These are phyloP conservation scores for Teleiodes luculella DNA, from an alignment of 2,888 invertebrate genomes.

Conservation along the genomic window DNA sequence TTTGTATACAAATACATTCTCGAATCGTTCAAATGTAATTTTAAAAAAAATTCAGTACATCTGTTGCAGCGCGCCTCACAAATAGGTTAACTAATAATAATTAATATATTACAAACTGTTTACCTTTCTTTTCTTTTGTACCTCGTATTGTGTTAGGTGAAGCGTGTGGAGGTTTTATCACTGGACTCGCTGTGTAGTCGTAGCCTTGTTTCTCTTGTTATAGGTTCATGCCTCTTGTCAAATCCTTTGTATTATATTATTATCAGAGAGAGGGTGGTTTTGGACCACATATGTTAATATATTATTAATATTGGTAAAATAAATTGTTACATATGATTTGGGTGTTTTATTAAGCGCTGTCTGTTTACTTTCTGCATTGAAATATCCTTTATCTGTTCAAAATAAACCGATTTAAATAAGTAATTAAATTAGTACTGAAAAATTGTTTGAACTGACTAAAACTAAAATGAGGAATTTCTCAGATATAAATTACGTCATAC, in stretches of 20 bases:
- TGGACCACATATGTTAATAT: conserved; percentile 78
- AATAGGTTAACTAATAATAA: conserved; percentile 9
- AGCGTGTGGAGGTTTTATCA: conserved; percentile 51
- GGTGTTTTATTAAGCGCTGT: conserved; percentile 37
- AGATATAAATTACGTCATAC: too few species aligned
- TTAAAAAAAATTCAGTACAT: not conserved
- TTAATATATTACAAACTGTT: conserved; percentile 11
- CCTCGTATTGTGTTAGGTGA: conserved; percentile 63
- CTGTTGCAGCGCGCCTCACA: not conserved
- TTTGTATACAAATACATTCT: too few species aligned
- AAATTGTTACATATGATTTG: conserved; percentile 74
- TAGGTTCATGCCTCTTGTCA: conserved; percentile 71
- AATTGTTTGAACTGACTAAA: too few species aligned
- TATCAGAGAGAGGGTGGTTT: conserved; percentile 73
- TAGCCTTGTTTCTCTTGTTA: conserved; percentile 72
- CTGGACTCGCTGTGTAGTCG: conserved; percentile 50
- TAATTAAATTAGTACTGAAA: too few species aligned
- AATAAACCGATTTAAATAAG: too few species aligned
- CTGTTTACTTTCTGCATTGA: too few species aligned
- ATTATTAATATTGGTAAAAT: conserved; percentile 79
- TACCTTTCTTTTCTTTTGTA: conserved; percentile 43
- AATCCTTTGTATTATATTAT: conserved; percentile 77
- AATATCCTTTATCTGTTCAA: too few species aligned
- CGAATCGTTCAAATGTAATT: not conserved
- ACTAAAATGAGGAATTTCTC: too few species aligned